A percentile compares a stretch with the other conserved stretches of the same genome.
Evolutionary conservation across 2,113 vertebrate genomes (phyloP).

Genomic region (Sebastes schlegelii): DNA sequence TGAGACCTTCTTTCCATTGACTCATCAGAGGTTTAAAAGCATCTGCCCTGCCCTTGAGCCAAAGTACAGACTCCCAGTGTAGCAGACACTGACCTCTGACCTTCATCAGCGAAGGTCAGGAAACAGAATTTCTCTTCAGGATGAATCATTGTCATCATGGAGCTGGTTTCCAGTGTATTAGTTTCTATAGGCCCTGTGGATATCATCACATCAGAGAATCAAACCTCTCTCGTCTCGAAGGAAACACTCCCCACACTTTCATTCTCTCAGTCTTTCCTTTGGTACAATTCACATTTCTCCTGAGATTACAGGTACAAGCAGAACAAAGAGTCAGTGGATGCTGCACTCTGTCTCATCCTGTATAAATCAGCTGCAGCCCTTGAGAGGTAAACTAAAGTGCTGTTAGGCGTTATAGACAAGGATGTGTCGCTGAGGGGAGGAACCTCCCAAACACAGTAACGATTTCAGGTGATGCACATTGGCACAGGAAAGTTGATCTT

Average conservation of each 20-base stretch:
- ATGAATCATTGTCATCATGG: slow-evolving; percentile 8
- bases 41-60: slow-evolving; percentile 5
- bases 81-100: slow-evolving; percentile 44
- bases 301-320: slow-evolving; percentile 18
- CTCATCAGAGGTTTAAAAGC: slow-evolving; percentile 24
- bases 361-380: slow-evolving; percentile 16
- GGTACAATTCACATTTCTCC: slow-evolving; percentile 10
- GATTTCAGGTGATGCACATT: slow-evolving; percentile 20
- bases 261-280: not conserved
- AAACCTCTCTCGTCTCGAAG: slow-evolving; percentile 17
- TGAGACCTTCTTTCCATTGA: slow-evolving; percentile 27
- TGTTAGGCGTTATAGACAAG: slow-evolving; percentile 5
- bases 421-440: slow-evolving; percentile 3
- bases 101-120: slow-evolving; percentile 29
- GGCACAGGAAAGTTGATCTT: slow-evolving; percentile 2
- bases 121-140: slow-evolving; percentile 36
- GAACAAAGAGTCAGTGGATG: not conserved
- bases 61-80: not conserved
- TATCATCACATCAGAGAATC: not conserved
- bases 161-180: slow-evolving; percentile 7
- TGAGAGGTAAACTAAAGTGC: not conserved
- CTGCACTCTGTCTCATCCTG: slow-evolving; percentile 4
- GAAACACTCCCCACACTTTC: not conserved
- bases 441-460: not conserved
- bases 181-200: not conserved